phyloP scores from a whole-genome alignment of 2,113 vertebrate species.

The Passerina amoena region DNA sequence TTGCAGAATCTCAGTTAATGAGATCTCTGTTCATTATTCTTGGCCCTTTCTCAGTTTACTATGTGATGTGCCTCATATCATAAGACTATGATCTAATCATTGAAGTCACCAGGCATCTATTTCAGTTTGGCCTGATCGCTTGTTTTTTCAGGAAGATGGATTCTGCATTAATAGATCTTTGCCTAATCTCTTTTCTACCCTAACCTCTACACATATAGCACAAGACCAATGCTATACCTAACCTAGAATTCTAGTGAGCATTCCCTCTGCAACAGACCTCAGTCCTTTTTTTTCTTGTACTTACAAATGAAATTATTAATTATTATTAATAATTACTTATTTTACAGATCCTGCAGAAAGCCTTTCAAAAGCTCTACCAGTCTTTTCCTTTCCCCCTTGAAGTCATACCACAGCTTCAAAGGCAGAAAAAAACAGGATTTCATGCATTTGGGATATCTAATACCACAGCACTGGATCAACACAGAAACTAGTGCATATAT shows the following conservation, averaged over 20 bases:
- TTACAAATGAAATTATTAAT: neutral
- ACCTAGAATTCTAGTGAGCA: neutral
- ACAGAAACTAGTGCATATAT: neutral
- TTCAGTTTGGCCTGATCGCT: neutral
- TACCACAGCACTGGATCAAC: neutral
- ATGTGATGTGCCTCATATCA: neutral
- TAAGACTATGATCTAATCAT: constrained; percentile 32
- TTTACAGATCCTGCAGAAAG: neutral
- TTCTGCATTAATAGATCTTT: neutral
- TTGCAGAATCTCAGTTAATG: constrained; percentile 35
- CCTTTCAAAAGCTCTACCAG: neutral
- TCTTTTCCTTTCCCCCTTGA: neutral
- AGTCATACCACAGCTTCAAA: constrained; percentile 7
- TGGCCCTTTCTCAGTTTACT: neutral
- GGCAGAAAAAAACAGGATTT: constrained; percentile 16
- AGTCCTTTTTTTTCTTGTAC: neutral
- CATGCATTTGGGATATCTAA: neutral
- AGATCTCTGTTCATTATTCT: constrained; percentile 39
- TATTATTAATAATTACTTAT: neutral
- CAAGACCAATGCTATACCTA: neutral
- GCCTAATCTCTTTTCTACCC: neutral
- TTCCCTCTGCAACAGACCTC: neutral
- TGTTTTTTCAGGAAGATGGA: neutral
- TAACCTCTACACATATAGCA: neutral
- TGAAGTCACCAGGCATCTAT: neutral